These are phyloP conservation scores for Salvelinus sp. DNA, from an alignment of 2,113 vertebrate species.

Conservation along the genomic window DNA sequence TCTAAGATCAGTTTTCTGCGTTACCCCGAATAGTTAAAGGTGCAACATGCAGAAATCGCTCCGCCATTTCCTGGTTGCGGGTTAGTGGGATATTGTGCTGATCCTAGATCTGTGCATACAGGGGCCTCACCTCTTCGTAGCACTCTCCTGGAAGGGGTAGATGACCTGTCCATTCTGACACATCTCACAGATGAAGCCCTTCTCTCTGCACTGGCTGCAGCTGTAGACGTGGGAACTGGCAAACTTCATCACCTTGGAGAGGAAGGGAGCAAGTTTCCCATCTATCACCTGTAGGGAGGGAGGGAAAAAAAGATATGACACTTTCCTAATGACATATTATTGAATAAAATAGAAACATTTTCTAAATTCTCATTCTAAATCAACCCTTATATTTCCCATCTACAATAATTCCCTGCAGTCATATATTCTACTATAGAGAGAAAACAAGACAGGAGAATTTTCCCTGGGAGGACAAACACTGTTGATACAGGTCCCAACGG, in stretches of 20 bases:
- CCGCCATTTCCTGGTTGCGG: no score
- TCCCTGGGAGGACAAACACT: neutral
- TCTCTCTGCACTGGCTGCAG: slow-evolving; percentile 97
- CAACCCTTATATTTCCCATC: neutral
- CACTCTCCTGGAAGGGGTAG: slow-evolving; percentile 94
- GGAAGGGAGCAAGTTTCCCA: slow-evolving; percentile 93
- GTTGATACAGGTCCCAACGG: no score
- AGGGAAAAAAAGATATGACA: no score
- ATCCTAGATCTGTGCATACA: no score
- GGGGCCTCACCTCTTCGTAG: slow-evolving; percentile 85
- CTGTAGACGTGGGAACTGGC: slow-evolving; percentile 93
- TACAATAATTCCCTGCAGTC: neutral
- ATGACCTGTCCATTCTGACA: slow-evolving; percentile 94
- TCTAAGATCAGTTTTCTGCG: no score
- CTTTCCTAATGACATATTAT: neutral
- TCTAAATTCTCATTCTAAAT: neutral
- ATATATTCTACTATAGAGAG: neutral
- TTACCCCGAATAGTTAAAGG: no score
- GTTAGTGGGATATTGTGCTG: no score
- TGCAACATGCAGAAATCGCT: no score
- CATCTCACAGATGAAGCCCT: slow-evolving; percentile 98
- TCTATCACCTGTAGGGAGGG: slow-evolving; percentile 87
- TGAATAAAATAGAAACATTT: neutral
- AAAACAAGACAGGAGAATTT: no score
- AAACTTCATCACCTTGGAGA: slow-evolving; percentile 97